Base-by-base conservation (phyloP, 2,113 vertebrate species). In the Fukomys damarensis region DNA sequence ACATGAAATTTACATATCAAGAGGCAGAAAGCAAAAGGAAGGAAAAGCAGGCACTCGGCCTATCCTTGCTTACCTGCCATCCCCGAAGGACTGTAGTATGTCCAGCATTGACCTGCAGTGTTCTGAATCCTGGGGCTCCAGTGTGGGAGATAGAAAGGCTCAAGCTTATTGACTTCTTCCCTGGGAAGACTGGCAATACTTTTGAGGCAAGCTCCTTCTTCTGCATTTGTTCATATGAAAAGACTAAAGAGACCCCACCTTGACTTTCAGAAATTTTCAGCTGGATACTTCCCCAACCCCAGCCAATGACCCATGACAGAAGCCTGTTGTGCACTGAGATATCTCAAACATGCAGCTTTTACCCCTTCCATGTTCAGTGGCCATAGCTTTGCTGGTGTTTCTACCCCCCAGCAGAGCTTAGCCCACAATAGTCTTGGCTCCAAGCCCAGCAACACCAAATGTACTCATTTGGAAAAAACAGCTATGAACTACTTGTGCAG, bases 31-130 rank as follows among this genome's bases (percentile, higher is more conserved):
- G 54, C 30, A 11, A n/a, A 28, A 32, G 59, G 38, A 43, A 79
- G 54, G 28, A 38, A 43, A 76, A 38, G 2, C 4, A 3, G 14
- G 2, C 13, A 6, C 20, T 52, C 20, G 74, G 13, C 30, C 68
- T 82, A 20, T 16, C 9, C 0, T 1, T 11, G 49, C 38, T 61
- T 2, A 22, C 24, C 1, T 5, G 7, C 41, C 19, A 32, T 16
- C 35, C 28, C 46, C 24, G 16, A 38, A 83, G 24, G 56, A 35
- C 74, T 59, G 10, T 32, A 65, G 17, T 3, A 24, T 4, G 1
- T 32, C 41, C 49, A 56, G 32, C 0, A 2, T 0, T 14, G 1
- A 7, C 35, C 32, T 35, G 52, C 74, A 24, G 38, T 1, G 0
- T 72, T 35, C 68, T 46, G 41, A 43, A 56, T 28, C 35, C 28